Conservation (phyloP, 2,113 vertebrate genomes). For the Capreolus pygargus region DNA sequence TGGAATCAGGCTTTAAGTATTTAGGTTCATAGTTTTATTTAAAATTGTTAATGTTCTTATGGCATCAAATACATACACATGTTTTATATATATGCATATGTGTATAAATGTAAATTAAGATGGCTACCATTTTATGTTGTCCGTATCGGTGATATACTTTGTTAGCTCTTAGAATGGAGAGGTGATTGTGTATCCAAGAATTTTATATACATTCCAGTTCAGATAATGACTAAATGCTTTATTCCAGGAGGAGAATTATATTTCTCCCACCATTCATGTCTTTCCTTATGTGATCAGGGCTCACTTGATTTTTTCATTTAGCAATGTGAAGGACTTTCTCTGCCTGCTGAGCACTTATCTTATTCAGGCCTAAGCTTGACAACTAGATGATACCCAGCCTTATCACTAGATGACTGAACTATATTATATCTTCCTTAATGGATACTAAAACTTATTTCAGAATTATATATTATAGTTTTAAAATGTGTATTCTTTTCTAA, state of each 20-base stretch:
- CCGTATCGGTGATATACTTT: neutral
- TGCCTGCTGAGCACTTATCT: neutral
- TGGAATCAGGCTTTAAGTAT: neutral
- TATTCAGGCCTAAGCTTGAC: neutral
- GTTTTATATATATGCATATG: neutral
- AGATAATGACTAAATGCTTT: neutral
- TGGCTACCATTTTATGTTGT: neutral
- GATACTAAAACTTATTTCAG: neutral
- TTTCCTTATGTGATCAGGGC: neutral
- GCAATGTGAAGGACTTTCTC: neutral
- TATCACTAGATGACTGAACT: neutral
- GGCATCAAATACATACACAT: neutral
- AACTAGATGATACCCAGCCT: neutral
- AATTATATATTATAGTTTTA: neutral
- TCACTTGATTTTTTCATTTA: neutral
- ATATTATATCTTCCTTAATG: neutral
- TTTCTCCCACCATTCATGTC: neutral
- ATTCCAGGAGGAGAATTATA: neutral
- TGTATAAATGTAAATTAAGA: neutral
- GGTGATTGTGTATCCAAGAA: neutral
- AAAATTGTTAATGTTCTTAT: neutral
- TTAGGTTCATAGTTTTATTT: neutral
- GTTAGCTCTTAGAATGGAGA: neutral
- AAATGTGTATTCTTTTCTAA: neutral
- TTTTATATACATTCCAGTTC: neutral